Percentiles rank a stretch among this genome's conserved stretches.
Evolutionary conservation across 35 echinoderm and acorn worm species (phyloP).

Genomic region (Ophioderma brevispina): DNA sequence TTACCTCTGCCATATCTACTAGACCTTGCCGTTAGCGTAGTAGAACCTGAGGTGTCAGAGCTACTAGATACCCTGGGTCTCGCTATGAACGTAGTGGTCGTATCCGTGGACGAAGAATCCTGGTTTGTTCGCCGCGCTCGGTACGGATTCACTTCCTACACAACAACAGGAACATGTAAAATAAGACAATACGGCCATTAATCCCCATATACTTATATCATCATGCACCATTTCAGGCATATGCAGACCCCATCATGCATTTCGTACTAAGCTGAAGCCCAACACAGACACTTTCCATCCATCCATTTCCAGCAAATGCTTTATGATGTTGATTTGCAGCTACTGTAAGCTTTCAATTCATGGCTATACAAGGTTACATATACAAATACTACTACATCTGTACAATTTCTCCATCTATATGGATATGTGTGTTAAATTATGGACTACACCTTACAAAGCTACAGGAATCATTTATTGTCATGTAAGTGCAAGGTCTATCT

Average conservation of each 20-base stretch:
- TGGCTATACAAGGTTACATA: too few relatives aligned
- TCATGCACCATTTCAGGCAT: background rate
- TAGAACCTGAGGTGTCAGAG: background rate
- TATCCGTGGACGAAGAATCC: background rate
- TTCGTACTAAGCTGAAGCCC: background rate
- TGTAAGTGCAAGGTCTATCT: too few relatives aligned
- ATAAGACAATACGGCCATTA: background rate
- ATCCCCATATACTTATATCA: background rate
- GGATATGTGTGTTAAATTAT: too few relatives aligned
- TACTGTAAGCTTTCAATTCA: conserved; percentile 14
- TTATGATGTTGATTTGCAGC: background rate
- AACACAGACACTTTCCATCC: background rate
- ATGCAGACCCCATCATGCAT: background rate
- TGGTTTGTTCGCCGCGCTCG: background rate
- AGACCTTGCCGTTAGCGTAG: background rate
- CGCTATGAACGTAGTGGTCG: background rate
- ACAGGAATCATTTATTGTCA: too few relatives aligned
- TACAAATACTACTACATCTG: too few relatives aligned
- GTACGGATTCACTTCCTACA: background rate
- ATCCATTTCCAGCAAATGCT: background rate
- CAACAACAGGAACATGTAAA: background rate
- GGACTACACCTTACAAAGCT: too few relatives aligned
- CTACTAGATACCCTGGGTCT: background rate
- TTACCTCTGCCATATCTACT: conserved; percentile 3
- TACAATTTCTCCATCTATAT: too few relatives aligned